Evolutionary conservation across 2,888 invertebrate species (phyloP).

Genomic region (Taenaris catops): DNA sequence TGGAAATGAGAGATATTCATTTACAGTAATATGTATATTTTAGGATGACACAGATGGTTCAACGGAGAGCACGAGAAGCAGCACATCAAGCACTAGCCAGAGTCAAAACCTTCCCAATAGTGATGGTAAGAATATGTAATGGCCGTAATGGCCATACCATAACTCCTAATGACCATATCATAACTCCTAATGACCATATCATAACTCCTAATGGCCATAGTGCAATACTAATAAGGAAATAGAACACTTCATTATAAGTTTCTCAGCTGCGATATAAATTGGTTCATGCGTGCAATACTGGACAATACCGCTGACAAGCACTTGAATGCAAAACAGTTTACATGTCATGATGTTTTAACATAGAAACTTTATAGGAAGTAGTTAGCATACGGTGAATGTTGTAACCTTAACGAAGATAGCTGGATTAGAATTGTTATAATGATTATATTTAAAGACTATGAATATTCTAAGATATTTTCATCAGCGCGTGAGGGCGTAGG

Average conservation of each 20-base stretch:
- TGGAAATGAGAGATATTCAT: too few species aligned
- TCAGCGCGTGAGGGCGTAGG: too few species aligned
- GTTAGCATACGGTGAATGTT: conserved; percentile 33
- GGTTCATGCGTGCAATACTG: conserved; percentile 45
- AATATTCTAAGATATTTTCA: too few species aligned
- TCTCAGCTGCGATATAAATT: too few species aligned
- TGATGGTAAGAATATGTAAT: conserved; percentile 67
- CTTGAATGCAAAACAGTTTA: conserved; percentile 70
- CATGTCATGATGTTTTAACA: conserved; percentile 60
- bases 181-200: too few species aligned
- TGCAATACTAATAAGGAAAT: too few species aligned
- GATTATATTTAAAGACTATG: conserved; percentile 5
- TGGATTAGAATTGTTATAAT: conserved; percentile 9
- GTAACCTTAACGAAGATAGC: conserved; percentile 12
- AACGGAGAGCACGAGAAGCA: conserved; percentile 60
- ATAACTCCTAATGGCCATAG: too few species aligned
- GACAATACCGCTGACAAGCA: conserved; percentile 69
- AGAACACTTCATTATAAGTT: too few species aligned
- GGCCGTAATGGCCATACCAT: too few species aligned
- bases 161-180: too few species aligned
- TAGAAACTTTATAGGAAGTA: conserved; percentile 58
- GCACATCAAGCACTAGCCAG: conserved; percentile 64
- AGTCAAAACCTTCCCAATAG: conserved; percentile 66
- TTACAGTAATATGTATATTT: conserved; percentile 23
- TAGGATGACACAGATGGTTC: conserved; percentile 83